Evolutionary conservation across 2,113 vertebrate species (phyloP).

Genomic region (Ceyx margarethae): DNA sequence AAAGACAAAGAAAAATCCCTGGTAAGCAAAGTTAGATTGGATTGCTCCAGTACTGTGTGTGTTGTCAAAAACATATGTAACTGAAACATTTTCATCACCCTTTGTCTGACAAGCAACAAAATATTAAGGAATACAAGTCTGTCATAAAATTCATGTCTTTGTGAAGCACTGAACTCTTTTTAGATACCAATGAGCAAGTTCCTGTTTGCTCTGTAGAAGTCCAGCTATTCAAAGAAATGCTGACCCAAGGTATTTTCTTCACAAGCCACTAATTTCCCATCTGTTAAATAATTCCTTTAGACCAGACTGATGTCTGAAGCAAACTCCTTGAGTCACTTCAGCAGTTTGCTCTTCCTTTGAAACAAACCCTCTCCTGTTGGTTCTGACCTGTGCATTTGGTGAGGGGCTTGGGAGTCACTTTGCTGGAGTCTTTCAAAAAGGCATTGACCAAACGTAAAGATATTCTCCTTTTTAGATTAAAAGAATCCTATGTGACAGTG

Average conservation of each 20-base stretch:
- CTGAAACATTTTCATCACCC: background rate
- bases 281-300: background rate
- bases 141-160: background rate
- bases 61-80: background rate
- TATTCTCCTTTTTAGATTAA: background rate
- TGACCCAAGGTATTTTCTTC: background rate
- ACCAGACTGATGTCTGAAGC: background rate
- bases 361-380: background rate
- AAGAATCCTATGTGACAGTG: background rate
- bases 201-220: background rate
- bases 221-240: background rate
- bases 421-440: background rate
- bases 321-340: background rate
- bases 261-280: background rate
- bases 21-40: background rate
- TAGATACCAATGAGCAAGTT: background rate
- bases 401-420: background rate
- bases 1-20: background rate
- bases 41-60: background rate
- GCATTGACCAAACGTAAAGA: background rate
- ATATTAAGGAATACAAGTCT: background rate
- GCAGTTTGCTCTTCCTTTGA: background rate
- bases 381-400: fast-evolving
- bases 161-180: background rate
- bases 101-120: background rate